A percentile compares a stretch with the other conserved stretches of the same genome.
phyloP scores from a whole-genome alignment of 2,113 vertebrate genomes.

The Mustela lutreola region DNA sequence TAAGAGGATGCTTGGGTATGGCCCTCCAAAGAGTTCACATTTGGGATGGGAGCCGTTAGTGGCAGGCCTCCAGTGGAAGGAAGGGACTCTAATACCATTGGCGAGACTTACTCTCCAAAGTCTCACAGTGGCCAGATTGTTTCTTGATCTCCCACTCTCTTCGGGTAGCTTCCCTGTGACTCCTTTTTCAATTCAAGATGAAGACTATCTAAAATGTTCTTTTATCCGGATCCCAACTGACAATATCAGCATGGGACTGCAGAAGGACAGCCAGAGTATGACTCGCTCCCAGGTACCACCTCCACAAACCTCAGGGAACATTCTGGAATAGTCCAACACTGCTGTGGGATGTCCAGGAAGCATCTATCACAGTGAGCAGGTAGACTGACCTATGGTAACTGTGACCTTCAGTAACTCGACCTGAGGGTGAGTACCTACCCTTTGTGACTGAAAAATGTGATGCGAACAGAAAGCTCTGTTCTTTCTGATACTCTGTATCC shows the following conservation, averaged over 20 bases:
- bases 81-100: not conserved
- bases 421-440: not conserved
- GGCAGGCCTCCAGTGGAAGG: not conserved
- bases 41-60: not conserved
- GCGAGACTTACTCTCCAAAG: not conserved
- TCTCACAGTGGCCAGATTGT: not conserved
- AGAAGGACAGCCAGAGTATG: not conserved
- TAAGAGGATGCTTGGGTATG: not conserved
- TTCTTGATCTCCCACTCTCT: not conserved
- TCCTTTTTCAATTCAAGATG: not conserved
- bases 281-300: not conserved
- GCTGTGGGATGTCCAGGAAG: not conserved
- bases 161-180: not conserved
- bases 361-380: not conserved
- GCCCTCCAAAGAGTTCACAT: not conserved
- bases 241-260: fast-evolving
- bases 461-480: not conserved
- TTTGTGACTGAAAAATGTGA: not conserved
- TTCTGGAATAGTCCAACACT: conserved; percentile 25
- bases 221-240: not conserved
- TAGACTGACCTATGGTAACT: not conserved
- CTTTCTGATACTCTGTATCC: not conserved
- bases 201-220: not conserved
- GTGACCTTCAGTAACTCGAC: not conserved
- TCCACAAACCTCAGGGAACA: not conserved